These are phyloP conservation scores for Neoscelio sp. DNA, from an alignment of 2,888 invertebrate species.

Conservation along the genomic window DNA sequence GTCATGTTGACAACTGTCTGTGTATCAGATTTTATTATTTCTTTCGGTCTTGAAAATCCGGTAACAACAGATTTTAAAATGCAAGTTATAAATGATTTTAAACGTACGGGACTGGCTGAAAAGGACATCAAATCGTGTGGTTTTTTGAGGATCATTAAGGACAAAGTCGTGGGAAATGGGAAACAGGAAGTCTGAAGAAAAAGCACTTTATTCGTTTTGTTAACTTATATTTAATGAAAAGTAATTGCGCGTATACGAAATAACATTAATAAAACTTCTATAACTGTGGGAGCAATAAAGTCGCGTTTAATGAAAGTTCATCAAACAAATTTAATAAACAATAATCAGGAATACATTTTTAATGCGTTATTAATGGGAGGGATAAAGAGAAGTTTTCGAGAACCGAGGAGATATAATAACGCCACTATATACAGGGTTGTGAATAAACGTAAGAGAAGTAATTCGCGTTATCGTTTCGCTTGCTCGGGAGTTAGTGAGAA, in stretches of 20 bases:
- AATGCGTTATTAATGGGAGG: slow-evolving; percentile 37
- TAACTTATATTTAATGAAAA: slow-evolving; percentile 36
- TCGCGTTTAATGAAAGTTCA: slow-evolving; percentile 17
- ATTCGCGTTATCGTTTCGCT: slow-evolving; percentile 64
- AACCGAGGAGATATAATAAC: slow-evolving; percentile 45
- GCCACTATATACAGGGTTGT: slow-evolving; percentile 32
- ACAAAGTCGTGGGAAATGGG: slow-evolving; percentile 35
- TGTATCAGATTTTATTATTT: slow-evolving; percentile 28
- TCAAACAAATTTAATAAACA: slow-evolving; percentile 49
- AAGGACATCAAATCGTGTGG: no score
- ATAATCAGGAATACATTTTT: slow-evolving; percentile 30
- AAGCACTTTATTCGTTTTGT: no score
- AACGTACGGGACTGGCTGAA: no score
- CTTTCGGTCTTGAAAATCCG: slow-evolving; percentile 12
- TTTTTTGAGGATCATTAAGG: slow-evolving; percentile 14
- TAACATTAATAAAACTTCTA: slow-evolving; percentile 41
- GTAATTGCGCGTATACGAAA: slow-evolving; percentile 31
- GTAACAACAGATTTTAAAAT: slow-evolving; percentile 28
- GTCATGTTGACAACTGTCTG: slow-evolving; percentile 13
- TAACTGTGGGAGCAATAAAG: slow-evolving; percentile 22
- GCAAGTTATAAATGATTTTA: slow-evolving; percentile 26
- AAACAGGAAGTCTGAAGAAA: slow-evolving; percentile 2
- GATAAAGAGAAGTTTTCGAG: slow-evolving; percentile 31
- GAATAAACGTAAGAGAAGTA: slow-evolving; percentile 61
- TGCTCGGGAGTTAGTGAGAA: slow-evolving; percentile 71